Base-by-base conservation (phyloP, 2,797 vertebrate species). In the Gymnoscopelus microlampas region DNA sequence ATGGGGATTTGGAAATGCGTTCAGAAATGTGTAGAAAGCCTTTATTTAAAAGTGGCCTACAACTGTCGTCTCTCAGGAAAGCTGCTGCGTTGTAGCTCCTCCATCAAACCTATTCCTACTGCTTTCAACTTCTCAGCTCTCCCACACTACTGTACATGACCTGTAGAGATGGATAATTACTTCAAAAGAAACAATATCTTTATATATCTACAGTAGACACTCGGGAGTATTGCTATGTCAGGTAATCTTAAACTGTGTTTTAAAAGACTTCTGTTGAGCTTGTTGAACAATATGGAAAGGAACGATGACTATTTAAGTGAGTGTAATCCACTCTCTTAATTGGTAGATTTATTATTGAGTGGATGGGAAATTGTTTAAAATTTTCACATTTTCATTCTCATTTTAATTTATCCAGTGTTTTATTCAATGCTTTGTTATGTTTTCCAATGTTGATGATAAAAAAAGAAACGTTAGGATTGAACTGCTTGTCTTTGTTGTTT, bases 21-120 rank as follows among this genome's bases (percentile, higher is more conserved):
- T 23, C 23, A 50, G 48, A n/a, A 13, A 4, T 2, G 73, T 65
- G 63, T 60, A 68, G 68, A 61, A 74, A 59, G 57, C 66, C 66
- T 68, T 51, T 61, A 63, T 19, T 61, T 29, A 76, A 66, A 64
- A 59, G 63, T 84, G 78, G 79, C 84, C 74, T 79, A 70, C 73
- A 24, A 68, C 78, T 80, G 79, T 80, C 57, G 71, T 85, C 77
- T 89, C 91, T 92, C 89, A 93, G 90, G 89, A 91, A 91, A 76
- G 81, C 75, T 64, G 35, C 79, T 61, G 54, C 7, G 57, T 63
- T 74, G 82, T 74, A 81, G 85, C 77, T 71, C 65, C 66, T 79
- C 68, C 64, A 66, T 24, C 69, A 57, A 68, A 60, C 63, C 50
- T 66, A 23, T 68, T 60, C 60, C 55, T 51, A 19, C 54, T 61